These are phyloP conservation scores for Gastracanthus pulcherrimus DNA, from an alignment of 2,888 invertebrate genomes.

Conservation along the genomic window DNA sequence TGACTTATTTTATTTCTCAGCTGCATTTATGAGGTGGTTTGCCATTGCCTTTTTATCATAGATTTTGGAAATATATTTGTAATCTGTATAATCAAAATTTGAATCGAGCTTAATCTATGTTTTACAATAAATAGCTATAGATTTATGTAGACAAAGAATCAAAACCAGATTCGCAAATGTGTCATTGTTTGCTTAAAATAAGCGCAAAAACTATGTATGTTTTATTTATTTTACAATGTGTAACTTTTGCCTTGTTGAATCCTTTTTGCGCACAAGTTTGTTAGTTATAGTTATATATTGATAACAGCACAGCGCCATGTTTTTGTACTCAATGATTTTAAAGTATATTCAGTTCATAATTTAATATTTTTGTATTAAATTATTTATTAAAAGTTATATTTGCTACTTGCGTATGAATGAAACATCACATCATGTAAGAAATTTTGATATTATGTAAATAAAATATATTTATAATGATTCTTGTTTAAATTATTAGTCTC, in stretches of 20 bases:
- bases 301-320: not conserved
- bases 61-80: too few relatives aligned
- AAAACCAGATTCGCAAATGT: too few relatives aligned
- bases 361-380: not conserved
- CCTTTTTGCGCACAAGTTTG: not conserved
- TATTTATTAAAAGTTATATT: not conserved
- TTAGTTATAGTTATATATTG: not conserved
- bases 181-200: too few relatives aligned
- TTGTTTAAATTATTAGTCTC: too few relatives aligned
- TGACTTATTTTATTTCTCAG: too few relatives aligned
- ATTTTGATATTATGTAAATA: not conserved
- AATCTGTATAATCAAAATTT: too few relatives aligned
- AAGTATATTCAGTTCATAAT: not conserved
- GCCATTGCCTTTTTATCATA: too few relatives aligned
- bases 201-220: not conserved
- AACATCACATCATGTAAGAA: not conserved
- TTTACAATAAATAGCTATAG: too few relatives aligned
- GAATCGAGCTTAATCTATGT: too few relatives aligned
- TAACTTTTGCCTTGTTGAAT: not conserved
- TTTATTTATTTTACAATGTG: not conserved
- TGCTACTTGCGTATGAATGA: not conserved
- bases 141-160: not conserved
- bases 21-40: too few relatives aligned
- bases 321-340: not conserved
- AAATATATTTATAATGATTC: not conserved